Evolutionary conservation across 2,113 vertebrate species (phyloP).

Genomic region (Lasiurus cinereus): DNA sequence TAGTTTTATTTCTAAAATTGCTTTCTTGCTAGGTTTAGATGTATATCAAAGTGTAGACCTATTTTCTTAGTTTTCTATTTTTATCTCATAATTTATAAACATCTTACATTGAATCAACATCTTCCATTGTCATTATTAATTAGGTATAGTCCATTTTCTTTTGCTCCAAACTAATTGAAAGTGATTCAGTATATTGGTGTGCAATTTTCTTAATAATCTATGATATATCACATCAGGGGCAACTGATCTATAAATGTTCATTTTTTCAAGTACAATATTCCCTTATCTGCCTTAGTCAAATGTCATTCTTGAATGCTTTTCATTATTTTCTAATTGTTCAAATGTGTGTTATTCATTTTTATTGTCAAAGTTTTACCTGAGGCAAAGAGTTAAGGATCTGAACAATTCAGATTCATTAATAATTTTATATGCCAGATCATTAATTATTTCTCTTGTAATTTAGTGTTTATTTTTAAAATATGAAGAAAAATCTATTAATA

Average conservation of each 20-base stretch:
- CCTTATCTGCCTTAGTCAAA: conserved; percentile 74
- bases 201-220: conserved; percentile 84
- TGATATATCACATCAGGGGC: conserved; percentile 78
- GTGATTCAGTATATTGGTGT: conserved; percentile 62
- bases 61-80: conserved; percentile 65
- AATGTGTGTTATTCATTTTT: conserved; percentile 84
- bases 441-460: conserved; percentile 57
- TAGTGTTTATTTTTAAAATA: conserved; percentile 5
- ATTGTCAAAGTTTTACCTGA: conserved; percentile 79
- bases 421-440: conserved; percentile 5
- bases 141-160: conserved; percentile 59
- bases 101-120: conserved; percentile 60
- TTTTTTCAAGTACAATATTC: conserved; percentile 72
- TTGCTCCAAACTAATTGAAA: conserved; percentile 71
- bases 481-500: neutral
- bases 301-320: conserved; percentile 70
- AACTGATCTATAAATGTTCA: conserved; percentile 78
- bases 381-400: conserved; percentile 39
- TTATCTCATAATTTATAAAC: conserved; percentile 69
- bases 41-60: neutral
- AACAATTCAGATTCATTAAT: conserved; percentile 66
- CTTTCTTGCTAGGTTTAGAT: neutral
- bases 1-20: neutral
- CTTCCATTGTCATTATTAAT: conserved; percentile 77
- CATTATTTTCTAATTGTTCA: conserved; percentile 82